phyloP scores from a whole-genome alignment of 2,113 vertebrate genomes.

The Cyanoramphus novaezelandiae region DNA sequence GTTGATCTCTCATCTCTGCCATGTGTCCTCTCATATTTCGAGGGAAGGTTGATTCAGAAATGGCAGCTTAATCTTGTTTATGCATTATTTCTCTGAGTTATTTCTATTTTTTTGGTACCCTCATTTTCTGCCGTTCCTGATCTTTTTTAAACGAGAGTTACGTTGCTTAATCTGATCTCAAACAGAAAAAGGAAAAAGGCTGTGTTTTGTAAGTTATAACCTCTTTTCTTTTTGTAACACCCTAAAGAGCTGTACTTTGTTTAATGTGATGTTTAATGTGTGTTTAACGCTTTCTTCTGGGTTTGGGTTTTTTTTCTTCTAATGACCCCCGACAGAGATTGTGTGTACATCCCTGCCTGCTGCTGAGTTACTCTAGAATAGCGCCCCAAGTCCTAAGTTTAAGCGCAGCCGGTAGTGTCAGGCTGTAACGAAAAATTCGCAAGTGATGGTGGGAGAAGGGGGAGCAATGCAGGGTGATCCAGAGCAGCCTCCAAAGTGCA shows the following conservation, averaged over 20 bases:
- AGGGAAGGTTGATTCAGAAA: not conserved
- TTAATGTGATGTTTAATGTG: not conserved
- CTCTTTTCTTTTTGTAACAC: not conserved
- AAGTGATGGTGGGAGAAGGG: not conserved
- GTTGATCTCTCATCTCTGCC: not conserved
- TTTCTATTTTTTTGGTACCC: not conserved
- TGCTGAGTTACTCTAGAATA: not conserved
- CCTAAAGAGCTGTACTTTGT: not conserved
- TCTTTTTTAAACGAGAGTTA: not conserved
- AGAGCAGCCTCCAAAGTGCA: not conserved
- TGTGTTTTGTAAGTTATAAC: not conserved
- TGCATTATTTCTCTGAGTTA: not conserved
- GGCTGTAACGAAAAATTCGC: not conserved
- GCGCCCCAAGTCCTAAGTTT: not conserved
- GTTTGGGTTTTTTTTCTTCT: not conserved
- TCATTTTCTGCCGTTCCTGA: not conserved
- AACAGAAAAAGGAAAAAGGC: not conserved
- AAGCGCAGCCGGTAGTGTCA: not conserved
- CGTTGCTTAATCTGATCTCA: not conserved
- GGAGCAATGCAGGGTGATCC: not conserved
- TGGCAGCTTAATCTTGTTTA: not conserved
- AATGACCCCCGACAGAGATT: not conserved
- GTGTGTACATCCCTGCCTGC: not conserved
- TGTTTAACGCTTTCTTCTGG: not conserved
- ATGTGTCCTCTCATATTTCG: not conserved